phyloP scores from a whole-genome alignment of 2,888 invertebrate species.

The Epirrhoe alternata region DNA sequence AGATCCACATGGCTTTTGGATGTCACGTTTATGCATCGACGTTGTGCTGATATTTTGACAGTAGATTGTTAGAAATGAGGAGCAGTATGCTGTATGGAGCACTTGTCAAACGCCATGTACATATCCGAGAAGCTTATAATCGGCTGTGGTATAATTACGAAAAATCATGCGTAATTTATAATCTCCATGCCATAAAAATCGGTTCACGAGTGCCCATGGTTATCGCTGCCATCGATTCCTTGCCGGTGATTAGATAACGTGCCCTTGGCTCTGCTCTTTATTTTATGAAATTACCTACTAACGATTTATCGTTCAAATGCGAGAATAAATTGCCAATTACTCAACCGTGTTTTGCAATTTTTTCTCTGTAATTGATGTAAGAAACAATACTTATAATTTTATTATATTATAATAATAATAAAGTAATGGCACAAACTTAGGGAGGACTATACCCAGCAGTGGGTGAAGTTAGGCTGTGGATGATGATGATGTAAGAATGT shows the following conservation, averaged over 20 bases:
- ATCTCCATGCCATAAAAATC: conserved; percentile 46
- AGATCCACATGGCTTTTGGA: conserved; percentile 32
- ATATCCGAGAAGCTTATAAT: no score
- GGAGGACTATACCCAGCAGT: no score
- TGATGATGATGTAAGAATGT: no score
- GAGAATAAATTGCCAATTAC: no score
- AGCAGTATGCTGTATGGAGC: no score
- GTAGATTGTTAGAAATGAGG: conserved; percentile 8
- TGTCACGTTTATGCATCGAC: conserved; percentile 33
- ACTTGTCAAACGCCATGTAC: neutral
- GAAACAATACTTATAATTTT: no score
- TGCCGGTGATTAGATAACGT: conserved; percentile 58
- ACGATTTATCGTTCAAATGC: no score
- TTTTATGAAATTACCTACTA: neutral
- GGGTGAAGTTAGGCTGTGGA: no score
- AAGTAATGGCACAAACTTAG: no score
- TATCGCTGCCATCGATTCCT: conserved; percentile 56
- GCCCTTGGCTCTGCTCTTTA: conserved; percentile 51
- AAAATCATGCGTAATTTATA: conserved; percentile 17
- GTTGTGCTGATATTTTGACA: neutral
- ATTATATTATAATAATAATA: no score
- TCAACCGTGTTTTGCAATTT: no score
- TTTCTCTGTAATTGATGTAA: neutral
- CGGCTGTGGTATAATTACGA: neutral
- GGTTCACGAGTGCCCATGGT: conserved; percentile 42